Base-by-base conservation (phyloP, 2,888 invertebrate species). In the Tortricodes alternella region DNA sequence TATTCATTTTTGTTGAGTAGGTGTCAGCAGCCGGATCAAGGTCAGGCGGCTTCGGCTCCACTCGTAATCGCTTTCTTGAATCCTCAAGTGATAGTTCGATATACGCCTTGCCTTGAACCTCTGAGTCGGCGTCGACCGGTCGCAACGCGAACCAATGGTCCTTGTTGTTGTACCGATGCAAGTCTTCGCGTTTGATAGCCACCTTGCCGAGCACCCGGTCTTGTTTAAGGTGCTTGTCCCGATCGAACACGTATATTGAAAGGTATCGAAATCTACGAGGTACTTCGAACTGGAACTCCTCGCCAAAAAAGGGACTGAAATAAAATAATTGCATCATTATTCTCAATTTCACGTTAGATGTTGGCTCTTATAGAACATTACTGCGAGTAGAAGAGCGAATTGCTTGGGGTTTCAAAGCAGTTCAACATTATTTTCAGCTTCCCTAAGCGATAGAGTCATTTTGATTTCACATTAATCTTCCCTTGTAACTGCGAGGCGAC, bases 281-380 rank as follows among this genome's bases (percentile, higher is more conserved):
- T 66, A 98, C 96, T 85, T 97, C 97, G 80, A 97, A 97, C 82
- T 96, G 96, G 89, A 97, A 97, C 85, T 97, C 97, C 81, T 97
- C 97, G 61, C 96, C 97, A 83, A 97, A 97, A 87, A 97, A 97
- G 65, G 97, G 97, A 81, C 95, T 95, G 84, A 66, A 92, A 94
- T 71, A 70, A 81, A 61, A 67, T 50, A 61, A 65, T 19, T 27
- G 16, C 5, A 4, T n/a, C 4, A 9, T 41, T 9, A 23, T 5
- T 37, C 16, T n/a, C 4, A 29, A 3, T n/a, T 29, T n/a, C 5
- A 29, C 4, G n/a, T n/a, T n/a, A n/a, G n/a, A n/a, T n/a, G n/a
- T n/a, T n/a, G n/a, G n/a, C n/a, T n/a, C n/a, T n/a, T n/a, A n/a
- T n/a, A n/a, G n/a, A n/a, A n/a, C n/a, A n/a, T n/a, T n/a, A n/a